Percentiles rank a stretch among this genome's conserved stretches.
These are phyloP conservation scores for Elephantulus edwardii DNA, from an alignment of 2,113 vertebrate species.

Conservation along the genomic window DNA sequence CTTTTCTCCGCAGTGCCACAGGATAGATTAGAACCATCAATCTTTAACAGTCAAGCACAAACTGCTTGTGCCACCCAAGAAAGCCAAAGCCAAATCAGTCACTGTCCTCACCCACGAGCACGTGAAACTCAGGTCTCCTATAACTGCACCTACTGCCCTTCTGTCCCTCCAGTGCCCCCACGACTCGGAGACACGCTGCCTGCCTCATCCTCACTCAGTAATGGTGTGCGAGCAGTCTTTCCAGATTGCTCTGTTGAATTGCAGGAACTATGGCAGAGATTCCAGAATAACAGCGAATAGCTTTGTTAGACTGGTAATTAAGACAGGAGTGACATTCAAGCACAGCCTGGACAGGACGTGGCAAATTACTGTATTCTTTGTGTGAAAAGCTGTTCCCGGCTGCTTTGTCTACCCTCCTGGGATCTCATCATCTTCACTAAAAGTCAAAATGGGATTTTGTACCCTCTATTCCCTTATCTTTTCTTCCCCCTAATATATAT, in stretches of 20 bases:
- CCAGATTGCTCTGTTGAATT: constrained; percentile 53
- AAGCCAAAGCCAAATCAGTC: neutral
- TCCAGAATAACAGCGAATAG: constrained; percentile 82
- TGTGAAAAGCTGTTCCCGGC: constrained; percentile 90
- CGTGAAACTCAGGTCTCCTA: constrained; percentile 49
- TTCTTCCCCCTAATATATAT: constrained; percentile 74
- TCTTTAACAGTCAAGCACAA: neutral
- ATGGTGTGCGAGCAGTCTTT: constrained; percentile 54
- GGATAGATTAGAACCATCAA: neutral
- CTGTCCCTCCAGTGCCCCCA: constrained; percentile 76
- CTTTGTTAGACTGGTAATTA: constrained; percentile 93
- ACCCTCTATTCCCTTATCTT: constrained; percentile 89
- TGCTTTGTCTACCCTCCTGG: constrained; percentile 90
- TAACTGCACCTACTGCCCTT: constrained; percentile 80
- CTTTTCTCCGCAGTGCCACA: neutral
- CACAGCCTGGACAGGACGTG: constrained; percentile 87
- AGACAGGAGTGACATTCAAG: constrained; percentile 90
- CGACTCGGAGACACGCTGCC: constrained; percentile 70
- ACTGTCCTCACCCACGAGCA: neutral
- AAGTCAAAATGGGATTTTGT: constrained; percentile 95
- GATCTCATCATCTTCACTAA: constrained; percentile 95
- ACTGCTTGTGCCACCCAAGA: neutral
- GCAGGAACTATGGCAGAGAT: constrained; percentile 64
- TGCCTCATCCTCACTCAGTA: constrained; percentile 19
- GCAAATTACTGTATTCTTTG: constrained; percentile 92